These are phyloP conservation scores for Aldabrachelys gigantea DNA, from an alignment of 2,113 vertebrate species.

Conservation along the genomic window DNA sequence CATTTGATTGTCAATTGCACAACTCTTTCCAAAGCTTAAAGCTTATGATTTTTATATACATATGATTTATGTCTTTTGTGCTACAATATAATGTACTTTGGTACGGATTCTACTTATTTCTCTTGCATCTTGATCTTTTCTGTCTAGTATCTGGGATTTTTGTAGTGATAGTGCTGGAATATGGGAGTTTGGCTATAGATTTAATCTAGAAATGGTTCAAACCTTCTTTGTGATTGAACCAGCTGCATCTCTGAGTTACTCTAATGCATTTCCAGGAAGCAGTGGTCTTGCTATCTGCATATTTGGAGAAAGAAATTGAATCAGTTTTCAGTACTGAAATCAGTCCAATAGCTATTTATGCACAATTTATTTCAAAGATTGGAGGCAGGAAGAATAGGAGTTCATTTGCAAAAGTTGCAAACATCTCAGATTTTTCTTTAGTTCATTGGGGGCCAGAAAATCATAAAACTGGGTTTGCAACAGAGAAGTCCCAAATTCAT, in stretches of 20 bases:
- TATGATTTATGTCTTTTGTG: conserved; percentile 80
- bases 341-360: conserved; percentile 27
- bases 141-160: conserved; percentile 18
- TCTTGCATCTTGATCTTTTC: conserved; percentile 30
- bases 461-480: conserved; percentile 51
- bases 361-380: conserved; percentile 39
- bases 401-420: conserved; percentile 28
- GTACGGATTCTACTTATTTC: conserved; percentile 53
- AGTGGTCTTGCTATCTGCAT: conserved; percentile 40
- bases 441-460: conserved; percentile 65
- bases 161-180: background rate
- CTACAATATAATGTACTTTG: conserved; percentile 71
- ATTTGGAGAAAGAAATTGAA: conserved; percentile 54
- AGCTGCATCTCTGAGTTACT: conserved; percentile 28
- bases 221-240: background rate
- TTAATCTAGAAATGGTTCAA: conserved; percentile 24
- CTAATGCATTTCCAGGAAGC: conserved; percentile 55
- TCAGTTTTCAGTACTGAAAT: conserved; percentile 54
- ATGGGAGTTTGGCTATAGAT: conserved; percentile 28
- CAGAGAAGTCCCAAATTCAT: conserved; percentile 63
- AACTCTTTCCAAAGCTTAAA: conserved; percentile 83
- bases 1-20: conserved; percentile 90
- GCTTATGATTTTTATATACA: conserved; percentile 81
- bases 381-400: background rate
- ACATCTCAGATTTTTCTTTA: conserved; percentile 52